These are phyloP conservation scores for Drosophila neotestacea DNA, from an alignment of 2,888 invertebrate species.

Conservation along the genomic window DNA sequence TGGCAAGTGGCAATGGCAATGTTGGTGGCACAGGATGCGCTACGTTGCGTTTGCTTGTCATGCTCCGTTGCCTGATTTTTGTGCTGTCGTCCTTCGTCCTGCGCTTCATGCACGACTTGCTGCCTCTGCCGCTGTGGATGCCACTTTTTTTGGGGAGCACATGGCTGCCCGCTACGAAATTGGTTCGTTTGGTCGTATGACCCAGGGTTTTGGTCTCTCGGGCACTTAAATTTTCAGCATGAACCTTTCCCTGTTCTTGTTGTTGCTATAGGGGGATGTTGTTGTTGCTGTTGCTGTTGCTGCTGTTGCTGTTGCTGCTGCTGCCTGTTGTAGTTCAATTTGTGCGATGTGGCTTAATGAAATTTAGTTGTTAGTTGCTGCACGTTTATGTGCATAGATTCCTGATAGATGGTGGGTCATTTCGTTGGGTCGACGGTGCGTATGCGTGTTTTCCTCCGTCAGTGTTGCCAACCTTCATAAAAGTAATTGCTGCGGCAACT, in stretches of 20 bases:
- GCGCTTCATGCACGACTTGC: slow-evolving; percentile 76
- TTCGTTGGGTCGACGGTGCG: slow-evolving; percentile 35
- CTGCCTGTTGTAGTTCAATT: slow-evolving; percentile 74
- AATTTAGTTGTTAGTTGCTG: slow-evolving; percentile 80
- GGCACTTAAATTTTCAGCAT: slow-evolving; percentile 76
- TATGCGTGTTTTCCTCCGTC: slow-evolving; percentile 48
- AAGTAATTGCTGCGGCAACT: slow-evolving; percentile 49
- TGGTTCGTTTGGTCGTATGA: slow-evolving; percentile 57
- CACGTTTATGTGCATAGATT: slow-evolving; percentile 66
- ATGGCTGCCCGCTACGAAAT: slow-evolving; percentile 61
- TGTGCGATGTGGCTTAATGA: slow-evolving; percentile 78
- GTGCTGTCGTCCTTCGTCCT: slow-evolving; percentile 48
- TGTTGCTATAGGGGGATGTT: not conserved
- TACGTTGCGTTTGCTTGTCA: slow-evolving; percentile 81
- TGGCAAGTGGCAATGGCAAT: slow-evolving; percentile 35
- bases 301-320: slow-evolving; percentile 10
- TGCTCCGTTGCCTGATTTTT: slow-evolving; percentile 78
- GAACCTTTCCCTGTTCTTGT: slow-evolving; percentile 29
- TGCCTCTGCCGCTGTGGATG: slow-evolving; percentile 29
- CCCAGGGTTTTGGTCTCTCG: slow-evolving; percentile 51
- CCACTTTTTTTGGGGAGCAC: slow-evolving; percentile 39
- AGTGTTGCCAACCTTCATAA: slow-evolving; percentile 8
- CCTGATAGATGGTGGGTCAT: slow-evolving; percentile 49
- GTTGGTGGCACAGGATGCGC: slow-evolving; percentile 70
- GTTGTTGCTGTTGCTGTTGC: slow-evolving; percentile 27